Evolutionary conservation across 1,140 invertebrate genomes (phyloP), one percentile per base, ranked within the genome.

Genomic region (Tetranychus urticae): DNA sequence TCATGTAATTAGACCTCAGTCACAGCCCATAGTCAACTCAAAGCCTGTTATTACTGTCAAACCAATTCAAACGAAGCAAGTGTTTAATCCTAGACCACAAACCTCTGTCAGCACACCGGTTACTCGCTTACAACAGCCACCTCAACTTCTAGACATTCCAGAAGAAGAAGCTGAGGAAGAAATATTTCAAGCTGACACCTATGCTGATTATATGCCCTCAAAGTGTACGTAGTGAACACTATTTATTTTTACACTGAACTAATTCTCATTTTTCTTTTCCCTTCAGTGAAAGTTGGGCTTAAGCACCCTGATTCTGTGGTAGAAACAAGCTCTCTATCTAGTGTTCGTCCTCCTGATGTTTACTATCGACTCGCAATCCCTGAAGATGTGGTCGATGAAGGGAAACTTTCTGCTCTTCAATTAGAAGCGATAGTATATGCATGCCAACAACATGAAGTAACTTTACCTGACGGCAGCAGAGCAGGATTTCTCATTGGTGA

Each of bases 281-380:
- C 47, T 42, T 34, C 68, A 88, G 85, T 98, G 65, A 91, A 91
- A 74, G 75, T 97, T 56, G 94, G 96, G 4, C 80, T 81, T 62
- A 88, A 88, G 69, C 96, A 99, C 80, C 96, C 96, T 0, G 96
- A 99, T 76, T 86, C 89, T n/a, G 92, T 99, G 12, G 96, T 99
- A 31, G 96, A 99, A 74, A 98, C 94, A 0, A 90, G 90, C 42
- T 97, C 92, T 0, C 76, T 99, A 45, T 92, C 92, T 0, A 93
- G 87, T 65, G 93, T 99, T 56, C 85, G 89, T 68, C 88, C 94
- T 2, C 86, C 88, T 5, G 88, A 97, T 70, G 86, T 97, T 56
- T 84, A 82, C 75, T 98, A 97, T 72, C 80, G 82, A 57, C 60
- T 97, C 13, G 79, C 80, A 3, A 80, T 99, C 67, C 90, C 92